Percentiles rank a stretch among this genome's conserved stretches.
Conservation (phyloP, 2,113 vertebrate genomes). For the Diadophis punctatus region DNA sequence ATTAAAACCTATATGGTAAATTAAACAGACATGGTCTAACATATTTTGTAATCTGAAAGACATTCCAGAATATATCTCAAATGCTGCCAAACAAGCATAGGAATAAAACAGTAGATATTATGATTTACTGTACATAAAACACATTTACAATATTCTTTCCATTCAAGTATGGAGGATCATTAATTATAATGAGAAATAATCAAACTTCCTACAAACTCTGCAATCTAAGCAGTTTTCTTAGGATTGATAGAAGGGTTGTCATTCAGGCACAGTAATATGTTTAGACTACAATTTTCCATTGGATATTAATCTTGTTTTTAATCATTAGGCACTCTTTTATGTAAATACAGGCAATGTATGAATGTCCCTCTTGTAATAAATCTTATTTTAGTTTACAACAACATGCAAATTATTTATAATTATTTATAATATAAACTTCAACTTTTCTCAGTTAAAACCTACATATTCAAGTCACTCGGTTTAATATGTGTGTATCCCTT, state of each 20-base stretch:
- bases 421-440: background rate
- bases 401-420: background rate
- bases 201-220: background rate
- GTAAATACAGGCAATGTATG: background rate
- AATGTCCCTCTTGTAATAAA: background rate
- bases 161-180: background rate
- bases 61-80: background rate
- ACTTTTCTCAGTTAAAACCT: background rate
- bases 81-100: background rate
- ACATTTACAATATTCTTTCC: background rate
- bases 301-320: slow-evolving; percentile 4
- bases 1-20: background rate
- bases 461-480: background rate
- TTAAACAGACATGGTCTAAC: background rate
- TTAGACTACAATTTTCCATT: background rate
- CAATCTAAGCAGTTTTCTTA: background rate
- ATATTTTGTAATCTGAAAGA: background rate
- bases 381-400: background rate
- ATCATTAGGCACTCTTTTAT: slow-evolving; percentile 5
- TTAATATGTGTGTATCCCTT: no score
- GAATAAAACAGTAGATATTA: background rate
- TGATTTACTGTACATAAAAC: background rate
- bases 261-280: background rate
- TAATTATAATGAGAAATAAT: background rate
- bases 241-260: background rate